Conservation (phyloP, 2,888 invertebrate genomes). For the Eremobia ochroleuca region DNA sequence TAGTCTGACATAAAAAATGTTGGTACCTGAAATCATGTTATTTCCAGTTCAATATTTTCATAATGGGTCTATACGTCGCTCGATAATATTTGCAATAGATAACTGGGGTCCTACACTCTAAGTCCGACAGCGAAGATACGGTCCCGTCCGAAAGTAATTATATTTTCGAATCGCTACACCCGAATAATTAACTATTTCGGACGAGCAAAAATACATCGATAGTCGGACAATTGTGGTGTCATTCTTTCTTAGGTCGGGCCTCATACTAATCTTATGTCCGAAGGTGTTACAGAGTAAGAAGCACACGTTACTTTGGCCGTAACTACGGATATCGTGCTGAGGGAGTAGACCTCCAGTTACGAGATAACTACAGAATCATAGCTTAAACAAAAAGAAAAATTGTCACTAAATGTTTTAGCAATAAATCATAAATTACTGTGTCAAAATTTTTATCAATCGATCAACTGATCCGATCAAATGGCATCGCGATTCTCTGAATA, state of each 20-base stretch:
- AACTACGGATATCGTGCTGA: background rate
- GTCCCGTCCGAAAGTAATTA: background rate
- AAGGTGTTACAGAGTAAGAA: background rate
- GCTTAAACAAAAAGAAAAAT: background rate
- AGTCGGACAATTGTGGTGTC: background rate
- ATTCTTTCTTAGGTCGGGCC: background rate
- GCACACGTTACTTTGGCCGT: background rate
- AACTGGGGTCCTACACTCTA: background rate
- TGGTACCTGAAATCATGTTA: slow-evolving; percentile 20
- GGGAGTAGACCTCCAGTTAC: background rate
- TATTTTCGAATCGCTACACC: background rate
- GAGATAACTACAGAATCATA: background rate
- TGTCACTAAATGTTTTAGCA: slow-evolving; percentile 30
- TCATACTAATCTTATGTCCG: background rate
- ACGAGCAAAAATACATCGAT: background rate
- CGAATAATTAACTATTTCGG: background rate
- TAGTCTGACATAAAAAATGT: slow-evolving; percentile 19
- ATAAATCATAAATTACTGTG: slow-evolving; percentile 57
- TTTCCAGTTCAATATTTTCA: slow-evolving; percentile 31
- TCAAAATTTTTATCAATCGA: slow-evolving; percentile 50
- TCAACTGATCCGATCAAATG: slow-evolving; percentile 55
- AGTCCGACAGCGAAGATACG: background rate
- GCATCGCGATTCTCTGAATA: slow-evolving; percentile 58
- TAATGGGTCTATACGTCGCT: background rate
- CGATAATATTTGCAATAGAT: background rate